These are phyloP conservation scores for Pseudachorutes palmiensis DNA, from an alignment of 1,140 invertebrate genomes.

Conservation along the genomic window DNA sequence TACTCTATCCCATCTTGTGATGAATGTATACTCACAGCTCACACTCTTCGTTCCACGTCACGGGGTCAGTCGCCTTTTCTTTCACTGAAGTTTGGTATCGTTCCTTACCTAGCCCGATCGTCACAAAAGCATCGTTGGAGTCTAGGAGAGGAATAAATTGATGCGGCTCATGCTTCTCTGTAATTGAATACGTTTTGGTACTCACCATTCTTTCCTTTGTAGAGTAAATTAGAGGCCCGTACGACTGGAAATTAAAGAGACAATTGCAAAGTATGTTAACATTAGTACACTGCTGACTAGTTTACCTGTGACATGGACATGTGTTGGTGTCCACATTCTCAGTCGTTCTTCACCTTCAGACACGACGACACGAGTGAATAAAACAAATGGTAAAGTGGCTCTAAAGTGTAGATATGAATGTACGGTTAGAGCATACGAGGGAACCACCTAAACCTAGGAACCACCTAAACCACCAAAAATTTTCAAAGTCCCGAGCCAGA, in stretches of 20 bases:
- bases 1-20: not conserved
- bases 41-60: conserved; percentile 93
- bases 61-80: conserved; percentile 68
- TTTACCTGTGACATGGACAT: conserved; percentile 69
- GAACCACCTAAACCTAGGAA: too few species aligned
- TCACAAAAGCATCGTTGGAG: conserved; percentile 91
- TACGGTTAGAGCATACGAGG: too few species aligned
- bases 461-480: too few species aligned
- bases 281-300: conserved; percentile 19
- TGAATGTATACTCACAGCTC: conserved; percentile 61
- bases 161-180: not conserved
- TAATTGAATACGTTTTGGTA: conserved; percentile 20
- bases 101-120: conserved; percentile 85
- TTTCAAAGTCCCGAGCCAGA: too few species aligned
- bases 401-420: too few species aligned
- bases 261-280: conserved; percentile 14
- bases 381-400: too few species aligned
- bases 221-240: conserved; percentile 59
- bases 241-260: conserved; percentile 54
- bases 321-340: conserved; percentile 81
- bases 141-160: conserved; percentile 41
- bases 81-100: conserved; percentile 93
- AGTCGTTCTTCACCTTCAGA: too few species aligned
- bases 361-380: too few species aligned
- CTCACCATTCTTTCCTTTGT: conserved; percentile 76